Conservation (phyloP, 2,888 invertebrate species). For the Galeopsomyia nigrocyanea region DNA sequence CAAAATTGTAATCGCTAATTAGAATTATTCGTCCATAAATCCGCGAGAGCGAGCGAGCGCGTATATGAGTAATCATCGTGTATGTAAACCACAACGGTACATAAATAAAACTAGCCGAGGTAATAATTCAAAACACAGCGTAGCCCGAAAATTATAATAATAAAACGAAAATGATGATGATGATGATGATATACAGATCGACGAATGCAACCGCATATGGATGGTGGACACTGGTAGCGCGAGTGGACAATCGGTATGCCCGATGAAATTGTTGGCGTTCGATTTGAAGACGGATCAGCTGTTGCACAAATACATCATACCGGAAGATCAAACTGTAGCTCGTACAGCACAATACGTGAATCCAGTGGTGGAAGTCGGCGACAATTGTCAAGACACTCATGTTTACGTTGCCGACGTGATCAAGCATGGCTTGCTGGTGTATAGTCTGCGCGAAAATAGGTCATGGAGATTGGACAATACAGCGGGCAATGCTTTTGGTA, state of each 20-base stretch:
- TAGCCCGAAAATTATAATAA: background rate
- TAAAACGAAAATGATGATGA: background rate
- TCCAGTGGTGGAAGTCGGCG: conserved; percentile 64
- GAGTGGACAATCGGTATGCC: conserved; percentile 57
- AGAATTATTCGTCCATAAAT: background rate
- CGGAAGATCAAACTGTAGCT: conserved; percentile 58
- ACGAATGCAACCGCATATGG: conserved; percentile 69
- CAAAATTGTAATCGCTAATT: too few species aligned
- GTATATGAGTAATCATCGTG: background rate
- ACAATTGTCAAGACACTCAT: conserved; percentile 61
- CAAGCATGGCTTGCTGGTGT: conserved; percentile 63
- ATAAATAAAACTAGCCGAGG: too few species aligned
- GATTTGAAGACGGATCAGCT: conserved; percentile 64
- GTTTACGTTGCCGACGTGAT: conserved; percentile 66
- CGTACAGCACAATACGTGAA: conserved; percentile 62
- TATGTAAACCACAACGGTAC: background rate
- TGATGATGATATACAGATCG: conserved; percentile 58
- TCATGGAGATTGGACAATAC: conserved; percentile 67
- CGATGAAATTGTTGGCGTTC: conserved; percentile 66
- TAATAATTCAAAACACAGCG: background rate
- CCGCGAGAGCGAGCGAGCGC: background rate
- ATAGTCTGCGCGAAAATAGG: conserved; percentile 57
- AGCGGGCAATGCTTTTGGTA: conserved; percentile 64
- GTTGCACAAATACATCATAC: conserved; percentile 62
- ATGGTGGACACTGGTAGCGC: conserved; percentile 65